phyloP scores from a whole-genome alignment of 2,888 invertebrate genomes.

The Drosophila formosana region DNA sequence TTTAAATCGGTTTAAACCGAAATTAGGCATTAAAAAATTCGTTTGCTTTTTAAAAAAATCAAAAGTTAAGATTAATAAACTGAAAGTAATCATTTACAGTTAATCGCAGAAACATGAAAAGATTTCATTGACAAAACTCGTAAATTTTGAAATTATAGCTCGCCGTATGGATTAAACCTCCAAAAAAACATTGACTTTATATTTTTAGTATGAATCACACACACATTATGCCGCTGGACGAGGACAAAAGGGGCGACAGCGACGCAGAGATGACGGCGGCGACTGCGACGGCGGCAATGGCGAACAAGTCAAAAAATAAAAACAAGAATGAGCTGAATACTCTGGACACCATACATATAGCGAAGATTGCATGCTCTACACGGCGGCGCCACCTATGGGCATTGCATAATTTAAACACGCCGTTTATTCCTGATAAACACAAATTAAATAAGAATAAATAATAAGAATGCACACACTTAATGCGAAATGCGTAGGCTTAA shows the following conservation, averaged over 20 bases:
- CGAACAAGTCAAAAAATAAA: constrained; percentile 59
- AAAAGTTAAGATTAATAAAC: constrained; percentile 24
- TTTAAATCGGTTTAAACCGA: constrained; percentile 24
- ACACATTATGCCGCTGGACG: constrained; percentile 26
- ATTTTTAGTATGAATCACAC: constrained; percentile 71
- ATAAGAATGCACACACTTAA: neutral
- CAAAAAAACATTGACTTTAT: constrained; percentile 62
- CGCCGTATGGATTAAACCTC: constrained; percentile 45
- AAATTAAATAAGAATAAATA: too few relatives aligned
- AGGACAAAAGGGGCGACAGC: constrained; percentile 1
- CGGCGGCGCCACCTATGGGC: neutral
- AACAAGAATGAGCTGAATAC: constrained; percentile 40
- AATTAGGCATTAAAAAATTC: constrained; percentile 1
- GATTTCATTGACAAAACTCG: constrained; percentile 38
- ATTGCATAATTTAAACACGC: constrained; percentile 3
- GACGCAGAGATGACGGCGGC: neutral
- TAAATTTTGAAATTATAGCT: constrained; percentile 38
- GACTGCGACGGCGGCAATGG: constrained; percentile 36
- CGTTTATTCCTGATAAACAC: too few relatives aligned
- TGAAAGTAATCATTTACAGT: constrained; percentile 13
- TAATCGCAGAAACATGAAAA: constrained; percentile 22
- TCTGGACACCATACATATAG: constrained; percentile 10
- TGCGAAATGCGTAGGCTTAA: neutral
- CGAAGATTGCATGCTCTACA: constrained; percentile 54
- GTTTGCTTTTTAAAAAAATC: neutral